These are phyloP conservation scores for Gobio gobio DNA, from an alignment of 2,113 vertebrate species.

Conservation along the genomic window DNA sequence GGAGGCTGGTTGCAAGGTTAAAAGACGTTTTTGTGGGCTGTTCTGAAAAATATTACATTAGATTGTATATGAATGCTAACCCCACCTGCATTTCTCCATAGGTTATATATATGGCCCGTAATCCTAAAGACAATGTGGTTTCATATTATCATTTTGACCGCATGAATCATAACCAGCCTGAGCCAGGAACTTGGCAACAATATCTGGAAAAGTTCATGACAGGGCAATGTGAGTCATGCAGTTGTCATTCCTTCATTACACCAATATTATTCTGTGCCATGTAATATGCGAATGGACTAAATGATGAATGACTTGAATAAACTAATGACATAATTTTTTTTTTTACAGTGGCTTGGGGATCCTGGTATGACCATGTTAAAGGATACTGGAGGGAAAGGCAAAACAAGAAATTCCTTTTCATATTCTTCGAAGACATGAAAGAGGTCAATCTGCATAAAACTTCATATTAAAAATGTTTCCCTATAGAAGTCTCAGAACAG, in stretches of 20 bases:
- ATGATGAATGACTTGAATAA: neutral
- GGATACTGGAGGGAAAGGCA: slow-evolving; percentile 75
- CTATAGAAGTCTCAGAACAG: neutral
- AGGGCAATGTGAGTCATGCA: slow-evolving; percentile 66
- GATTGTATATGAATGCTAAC: neutral
- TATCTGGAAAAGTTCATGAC: slow-evolving; percentile 75
- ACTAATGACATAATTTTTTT: neutral
- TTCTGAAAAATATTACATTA: neutral
- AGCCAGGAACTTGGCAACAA: slow-evolving; percentile 70
- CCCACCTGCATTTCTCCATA: slow-evolving; percentile 42
- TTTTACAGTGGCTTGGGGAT: slow-evolving; percentile 73
- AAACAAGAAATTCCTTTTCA: slow-evolving; percentile 73
- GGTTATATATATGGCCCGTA: slow-evolving; percentile 79
- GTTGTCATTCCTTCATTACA: neutral
- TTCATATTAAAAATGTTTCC: neutral
- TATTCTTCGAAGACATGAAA: slow-evolving; percentile 81
- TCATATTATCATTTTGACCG: slow-evolving; percentile 78
- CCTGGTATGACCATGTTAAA: slow-evolving; percentile 79
- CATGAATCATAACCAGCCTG: slow-evolving; percentile 69
- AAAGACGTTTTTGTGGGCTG: neutral
- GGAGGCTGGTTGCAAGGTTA: slow-evolving; percentile 61
- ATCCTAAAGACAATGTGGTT: slow-evolving; percentile 78
- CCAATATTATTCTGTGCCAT: neutral
- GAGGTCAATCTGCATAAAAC: slow-evolving; percentile 65
- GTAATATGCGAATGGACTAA: neutral